Conservation (phyloP, 2,797 vertebrate genomes). For the Distichodus sexfasciatus region DNA sequence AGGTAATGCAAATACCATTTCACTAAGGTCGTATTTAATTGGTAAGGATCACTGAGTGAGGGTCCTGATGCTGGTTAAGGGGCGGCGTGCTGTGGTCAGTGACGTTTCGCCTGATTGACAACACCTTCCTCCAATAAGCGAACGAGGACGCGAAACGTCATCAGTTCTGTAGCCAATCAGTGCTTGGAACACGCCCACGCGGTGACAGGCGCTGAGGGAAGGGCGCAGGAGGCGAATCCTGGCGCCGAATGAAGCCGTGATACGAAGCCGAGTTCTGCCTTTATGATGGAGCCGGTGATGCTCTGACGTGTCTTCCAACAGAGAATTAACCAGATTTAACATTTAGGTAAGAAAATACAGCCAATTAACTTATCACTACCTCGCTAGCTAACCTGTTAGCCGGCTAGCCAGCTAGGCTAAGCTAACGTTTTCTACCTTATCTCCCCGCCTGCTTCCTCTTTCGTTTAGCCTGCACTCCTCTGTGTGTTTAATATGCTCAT, state of each 20-base stretch:
- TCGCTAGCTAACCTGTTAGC: conserved; percentile 3
- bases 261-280: too few species aligned
- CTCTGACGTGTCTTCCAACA: background rate
- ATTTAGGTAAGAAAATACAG: conserved; percentile 18
- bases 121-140: conserved; percentile 14
- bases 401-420: background rate
- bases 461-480: background rate
- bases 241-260: background rate
- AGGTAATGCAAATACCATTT: too few species aligned
- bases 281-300: conserved; percentile 4
- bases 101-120: conserved; percentile 1
- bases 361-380: background rate
- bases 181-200: background rate
- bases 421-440: too few species aligned
- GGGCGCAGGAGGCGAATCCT: conserved; percentile 14
- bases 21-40: too few species aligned
- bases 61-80: conserved; percentile 37
- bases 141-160: background rate
- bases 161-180: conserved; percentile 15
- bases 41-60: too few species aligned
- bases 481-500: too few species aligned
- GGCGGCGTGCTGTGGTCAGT: background rate
- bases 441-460: background rate
- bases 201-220: conserved; percentile 28
- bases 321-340: conserved; percentile 30